Base-by-base conservation (phyloP, 1,140 invertebrate genomes). In the Platorchestia sp. region DNA sequence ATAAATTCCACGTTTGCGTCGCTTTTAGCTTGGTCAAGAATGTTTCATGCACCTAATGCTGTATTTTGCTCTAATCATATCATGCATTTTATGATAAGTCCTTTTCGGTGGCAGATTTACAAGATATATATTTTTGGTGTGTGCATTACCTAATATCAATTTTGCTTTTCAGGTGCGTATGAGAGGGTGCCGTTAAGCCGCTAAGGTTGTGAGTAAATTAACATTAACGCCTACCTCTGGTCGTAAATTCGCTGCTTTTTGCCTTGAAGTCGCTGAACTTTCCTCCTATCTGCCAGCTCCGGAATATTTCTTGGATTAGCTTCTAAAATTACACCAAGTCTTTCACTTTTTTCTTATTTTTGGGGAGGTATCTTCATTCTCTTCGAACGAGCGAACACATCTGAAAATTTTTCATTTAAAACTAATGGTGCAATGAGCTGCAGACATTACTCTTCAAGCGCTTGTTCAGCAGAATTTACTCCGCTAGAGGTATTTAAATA, bases 201-300 rank as follows among this genome's bases (percentile, higher is more conserved):
- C 59, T 89, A 42, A 44, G 87, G 87, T 44, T 89, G n/a, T 89
- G 87, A 42, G 41, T 89, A 44, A 89, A 89, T 89, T 89, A 44
- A 89, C 41, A 89, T 89, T 89, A 44, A 41, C 43, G n/a, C 87
- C 87, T 89, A 19, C 41, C 87, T 41, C 41, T 14, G 36, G 87
- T 89, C 87, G 43, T 89, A 89, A 89, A 89, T 89, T 89, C 87
- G 14, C 43, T 89, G 87, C 87, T 89, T 89, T 89, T 44, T 89
- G 87, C 87, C 41, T 10, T 89, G 87, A 42, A 89, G 87, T 42
- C 43, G 87, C 87, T 89, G 10, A 89, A 89, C 41, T 89, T 89
- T 44, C 43, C n/a, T 42, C 41, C 41, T 41, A 89, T 89, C 87
- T 89, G 41, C 87, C 43, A 89, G n/a, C n/a, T 89, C 43, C 41